These are phyloP conservation scores for Taphrorychus bicolor DNA, from an alignment of 2,888 invertebrate genomes.

Conservation along the genomic window DNA sequence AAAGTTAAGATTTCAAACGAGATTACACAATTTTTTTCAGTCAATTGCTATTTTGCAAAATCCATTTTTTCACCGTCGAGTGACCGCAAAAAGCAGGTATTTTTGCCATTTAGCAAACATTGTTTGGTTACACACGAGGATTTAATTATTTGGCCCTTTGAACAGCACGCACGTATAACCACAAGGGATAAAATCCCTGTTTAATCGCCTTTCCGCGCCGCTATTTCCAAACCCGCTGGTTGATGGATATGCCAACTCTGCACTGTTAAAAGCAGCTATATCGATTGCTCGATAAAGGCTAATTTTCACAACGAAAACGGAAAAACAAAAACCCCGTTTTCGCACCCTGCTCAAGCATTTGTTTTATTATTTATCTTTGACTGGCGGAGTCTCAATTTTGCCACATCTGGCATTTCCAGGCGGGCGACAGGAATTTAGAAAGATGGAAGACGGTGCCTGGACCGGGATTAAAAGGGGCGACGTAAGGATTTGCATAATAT, in stretches of 20 bases:
- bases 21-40: too few relatives aligned
- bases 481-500: background rate
- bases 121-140: conserved; percentile 1
- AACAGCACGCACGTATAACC: background rate
- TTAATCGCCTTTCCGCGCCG: background rate
- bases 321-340: background rate
- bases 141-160: background rate
- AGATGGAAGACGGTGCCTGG: background rate
- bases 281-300: too few relatives aligned
- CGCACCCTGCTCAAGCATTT: background rate
- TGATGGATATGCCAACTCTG: background rate
- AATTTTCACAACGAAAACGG: too few relatives aligned
- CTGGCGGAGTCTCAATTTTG: background rate
- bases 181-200: conserved; percentile 6
- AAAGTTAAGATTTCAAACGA: too few relatives aligned
- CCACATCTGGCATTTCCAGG: conserved; percentile 1
- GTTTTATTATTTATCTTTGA: background rate
- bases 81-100: background rate
- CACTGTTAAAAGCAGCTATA: background rate
- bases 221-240: background rate
- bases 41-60: too few relatives aligned
- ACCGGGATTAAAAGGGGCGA: background rate
- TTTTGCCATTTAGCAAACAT: conserved; percentile 2
- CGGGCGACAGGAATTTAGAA: background rate
- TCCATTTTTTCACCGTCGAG: background rate